Conservation (phyloP, 2,797 vertebrate genomes). For the Sebastes hubbsi region DNA sequence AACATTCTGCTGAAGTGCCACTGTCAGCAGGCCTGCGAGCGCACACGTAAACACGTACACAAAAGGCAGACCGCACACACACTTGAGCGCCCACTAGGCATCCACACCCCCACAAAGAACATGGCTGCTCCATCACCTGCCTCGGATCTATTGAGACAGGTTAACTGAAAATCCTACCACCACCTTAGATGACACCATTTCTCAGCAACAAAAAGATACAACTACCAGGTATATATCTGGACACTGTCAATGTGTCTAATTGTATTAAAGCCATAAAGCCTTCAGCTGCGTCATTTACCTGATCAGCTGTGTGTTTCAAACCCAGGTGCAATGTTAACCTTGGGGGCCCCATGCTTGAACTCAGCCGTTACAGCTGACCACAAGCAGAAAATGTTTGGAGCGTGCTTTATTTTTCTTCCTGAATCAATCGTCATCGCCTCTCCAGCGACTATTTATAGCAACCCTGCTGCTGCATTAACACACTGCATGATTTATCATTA, state of each 20-base stretch:
- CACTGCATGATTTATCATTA: slow-evolving; percentile 77
- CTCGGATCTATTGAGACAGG: slow-evolving; percentile 3
- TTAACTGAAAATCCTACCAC: neutral
- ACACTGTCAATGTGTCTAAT: neutral
- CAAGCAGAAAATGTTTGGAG: slow-evolving; percentile 47
- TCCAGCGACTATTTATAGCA: slow-evolving; percentile 73
- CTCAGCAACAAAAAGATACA: neutral
- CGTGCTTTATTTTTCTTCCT: slow-evolving; percentile 29
- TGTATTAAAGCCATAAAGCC: neutral
- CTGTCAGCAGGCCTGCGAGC: slow-evolving; percentile 77
- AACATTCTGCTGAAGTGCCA: slow-evolving; percentile 88
- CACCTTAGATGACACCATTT: neutral
- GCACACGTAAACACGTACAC: slow-evolving; percentile 55
- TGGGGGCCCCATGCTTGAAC: slow-evolving; percentile 7
- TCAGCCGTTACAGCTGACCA: slow-evolving; percentile 45
- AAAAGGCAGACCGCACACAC: slow-evolving; percentile 58
- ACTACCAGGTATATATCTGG: neutral
- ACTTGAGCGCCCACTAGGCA: slow-evolving; percentile 40
- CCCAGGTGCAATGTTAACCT: neutral
- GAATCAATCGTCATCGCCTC: slow-evolving; percentile 60
- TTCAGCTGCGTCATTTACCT: neutral
- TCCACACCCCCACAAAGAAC: slow-evolving; percentile 43
- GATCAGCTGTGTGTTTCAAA: slow-evolving; percentile 36
- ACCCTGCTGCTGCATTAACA: slow-evolving; percentile 69
- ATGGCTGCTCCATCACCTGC: slow-evolving; percentile 22